Percentiles rank a stretch among this genome's conserved stretches.
These are phyloP conservation scores for Nymphalis c-album DNA, from an alignment of 2,888 invertebrate genomes.

Conservation along the genomic window DNA sequence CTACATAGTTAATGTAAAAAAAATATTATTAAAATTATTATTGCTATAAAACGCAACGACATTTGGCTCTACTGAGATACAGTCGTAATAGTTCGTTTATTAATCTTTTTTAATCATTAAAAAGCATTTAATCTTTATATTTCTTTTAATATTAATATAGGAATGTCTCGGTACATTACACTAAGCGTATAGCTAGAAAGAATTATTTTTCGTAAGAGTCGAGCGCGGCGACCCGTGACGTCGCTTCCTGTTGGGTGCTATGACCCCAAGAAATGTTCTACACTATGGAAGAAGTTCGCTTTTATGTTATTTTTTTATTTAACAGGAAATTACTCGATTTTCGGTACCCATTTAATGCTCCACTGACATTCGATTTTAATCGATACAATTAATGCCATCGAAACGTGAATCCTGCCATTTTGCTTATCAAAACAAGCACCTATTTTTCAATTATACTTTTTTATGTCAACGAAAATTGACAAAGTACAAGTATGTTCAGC, in stretches of 20 bases:
- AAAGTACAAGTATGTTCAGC: neutral
- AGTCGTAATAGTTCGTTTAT: too few relatives aligned
- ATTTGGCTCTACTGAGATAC: too few relatives aligned
- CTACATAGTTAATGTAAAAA: too few relatives aligned
- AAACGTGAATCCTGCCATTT: slow-evolving; percentile 37
- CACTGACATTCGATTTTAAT: slow-evolving; percentile 43
- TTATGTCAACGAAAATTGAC: neutral
- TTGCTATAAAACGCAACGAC: too few relatives aligned
- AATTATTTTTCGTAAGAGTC: slow-evolving; percentile 74
- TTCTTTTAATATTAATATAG: slow-evolving; percentile 1
- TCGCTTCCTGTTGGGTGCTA: slow-evolving; percentile 78
- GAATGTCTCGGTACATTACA: slow-evolving; percentile 10
- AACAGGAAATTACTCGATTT: slow-evolving; percentile 76
- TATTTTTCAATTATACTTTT: neutral
- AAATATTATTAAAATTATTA: too few relatives aligned
- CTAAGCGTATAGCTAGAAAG: slow-evolving; percentile 52
- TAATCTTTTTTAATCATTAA: neutral
- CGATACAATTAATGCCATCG: slow-evolving; percentile 38
- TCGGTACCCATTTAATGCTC: slow-evolving; percentile 70
- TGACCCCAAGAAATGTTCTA: slow-evolving; percentile 78
- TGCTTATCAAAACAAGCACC: neutral
- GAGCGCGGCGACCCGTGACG: slow-evolving; percentile 77
- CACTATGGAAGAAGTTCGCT: slow-evolving; percentile 57
- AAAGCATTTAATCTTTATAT: neutral
- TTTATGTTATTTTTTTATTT: slow-evolving; percentile 63